phyloP scores from a whole-genome alignment of 2,888 invertebrate species.

The Priocnemis perturbator region DNA sequence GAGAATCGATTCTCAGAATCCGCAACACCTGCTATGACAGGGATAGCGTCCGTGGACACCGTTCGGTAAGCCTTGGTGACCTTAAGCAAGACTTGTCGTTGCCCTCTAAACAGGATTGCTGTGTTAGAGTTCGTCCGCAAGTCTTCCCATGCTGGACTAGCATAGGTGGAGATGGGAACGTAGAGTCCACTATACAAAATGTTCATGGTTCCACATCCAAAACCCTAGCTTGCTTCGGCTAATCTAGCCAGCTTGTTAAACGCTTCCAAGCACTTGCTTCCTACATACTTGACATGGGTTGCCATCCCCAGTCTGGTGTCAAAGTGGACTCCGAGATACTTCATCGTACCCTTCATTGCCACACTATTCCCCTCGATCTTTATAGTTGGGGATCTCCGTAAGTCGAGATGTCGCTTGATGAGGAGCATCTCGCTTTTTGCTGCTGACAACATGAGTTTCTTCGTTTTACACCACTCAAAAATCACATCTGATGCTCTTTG shows the following conservation, averaged over 20 bases:
- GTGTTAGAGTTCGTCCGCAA: no score
- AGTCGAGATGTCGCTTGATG: neutral
- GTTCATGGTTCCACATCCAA: neutral
- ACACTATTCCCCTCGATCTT: neutral
- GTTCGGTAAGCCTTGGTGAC: no score
- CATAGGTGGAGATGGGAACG: no score
- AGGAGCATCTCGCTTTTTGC: neutral
- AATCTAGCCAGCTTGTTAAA: neutral
- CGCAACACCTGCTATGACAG: no score
- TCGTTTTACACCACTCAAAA: conserved; percentile 1
- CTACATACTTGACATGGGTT: neutral
- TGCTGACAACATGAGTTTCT: neutral
- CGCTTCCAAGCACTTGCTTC: neutral
- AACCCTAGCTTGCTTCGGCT: no score
- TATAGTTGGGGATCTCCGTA: neutral
- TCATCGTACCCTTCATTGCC: neutral
- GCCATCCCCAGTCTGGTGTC: neutral
- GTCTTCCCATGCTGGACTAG: no score
- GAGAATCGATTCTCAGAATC: no score
- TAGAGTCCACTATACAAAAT: no score
- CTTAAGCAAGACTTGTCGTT: no score
- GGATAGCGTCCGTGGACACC: no score
- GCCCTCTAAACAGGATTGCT: no score
- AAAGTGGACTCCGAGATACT: neutral
- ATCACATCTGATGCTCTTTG: conserved; percentile 12